Percentiles rank a stretch among this genome's conserved stretches.
Conservation (phyloP, 1,140 invertebrate species). For the Lepidurus packardi region DNA sequence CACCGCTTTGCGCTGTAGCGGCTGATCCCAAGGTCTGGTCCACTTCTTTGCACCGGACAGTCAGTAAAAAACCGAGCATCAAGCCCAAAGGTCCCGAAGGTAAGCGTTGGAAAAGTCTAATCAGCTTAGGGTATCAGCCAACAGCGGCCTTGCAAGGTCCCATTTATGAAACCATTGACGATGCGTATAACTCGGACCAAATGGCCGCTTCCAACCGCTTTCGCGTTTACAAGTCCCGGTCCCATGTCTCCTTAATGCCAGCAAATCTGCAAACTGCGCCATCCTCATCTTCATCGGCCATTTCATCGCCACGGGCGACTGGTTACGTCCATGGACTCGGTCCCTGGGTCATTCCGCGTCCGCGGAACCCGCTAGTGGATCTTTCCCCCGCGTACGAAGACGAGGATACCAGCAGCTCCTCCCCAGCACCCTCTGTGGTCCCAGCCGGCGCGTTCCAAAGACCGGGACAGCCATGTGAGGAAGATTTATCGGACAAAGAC, state of each 20-base stretch:
- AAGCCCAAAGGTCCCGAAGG: background rate
- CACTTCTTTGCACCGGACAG: background rate
- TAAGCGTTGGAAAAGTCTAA: conserved; percentile 6
- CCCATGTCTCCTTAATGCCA: conserved; percentile 2
- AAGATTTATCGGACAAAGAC: background rate
- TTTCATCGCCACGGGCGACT: background rate
- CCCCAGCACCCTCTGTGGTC: background rate
- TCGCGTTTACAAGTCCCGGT: background rate
- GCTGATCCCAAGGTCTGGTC: conserved; percentile 10
- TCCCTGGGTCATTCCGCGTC: background rate
- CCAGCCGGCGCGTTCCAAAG: background rate
- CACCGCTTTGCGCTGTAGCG: background rate
- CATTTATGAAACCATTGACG: conserved; percentile 13
- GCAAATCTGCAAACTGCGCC: background rate
- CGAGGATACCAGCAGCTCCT: conserved; percentile 13
- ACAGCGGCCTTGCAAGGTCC: background rate
- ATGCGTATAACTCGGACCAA: background rate
- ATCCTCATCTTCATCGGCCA: background rate
- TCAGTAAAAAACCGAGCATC: background rate
- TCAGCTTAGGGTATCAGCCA: background rate
- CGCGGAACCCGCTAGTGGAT: conserved; percentile 1
- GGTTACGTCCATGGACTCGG: background rate
- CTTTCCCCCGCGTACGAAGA: background rate
- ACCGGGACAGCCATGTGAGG: background rate
- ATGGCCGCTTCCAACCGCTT: background rate